Percentiles rank a stretch among this genome's conserved stretches.
Conservation (phyloP, 2,113 vertebrate species). For the Pantherophis guttatus region DNA sequence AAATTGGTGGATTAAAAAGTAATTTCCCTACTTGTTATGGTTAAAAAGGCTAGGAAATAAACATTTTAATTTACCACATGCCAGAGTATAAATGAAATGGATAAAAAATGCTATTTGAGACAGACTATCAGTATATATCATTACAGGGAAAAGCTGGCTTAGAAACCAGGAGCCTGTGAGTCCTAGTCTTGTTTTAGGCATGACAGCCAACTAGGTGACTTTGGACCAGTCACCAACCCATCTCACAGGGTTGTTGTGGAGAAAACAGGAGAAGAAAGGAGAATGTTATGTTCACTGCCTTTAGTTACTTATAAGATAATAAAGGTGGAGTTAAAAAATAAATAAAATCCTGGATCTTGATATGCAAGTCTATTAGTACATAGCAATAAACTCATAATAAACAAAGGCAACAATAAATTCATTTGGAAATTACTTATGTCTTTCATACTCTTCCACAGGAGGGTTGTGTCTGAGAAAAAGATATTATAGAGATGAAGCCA, state of each 20-base stretch:
- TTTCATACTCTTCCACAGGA: neutral
- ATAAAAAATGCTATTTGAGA: neutral
- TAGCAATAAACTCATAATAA: neutral
- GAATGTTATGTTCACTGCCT: neutral
- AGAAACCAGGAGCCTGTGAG: neutral
- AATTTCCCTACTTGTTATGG: neutral
- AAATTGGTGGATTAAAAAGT: neutral
- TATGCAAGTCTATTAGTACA: no score
- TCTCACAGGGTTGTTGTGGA: neutral
- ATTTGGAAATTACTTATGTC: neutral
- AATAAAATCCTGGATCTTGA: neutral
- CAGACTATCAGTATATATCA: neutral
- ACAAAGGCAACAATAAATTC: neutral
- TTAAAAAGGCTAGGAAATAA: neutral
- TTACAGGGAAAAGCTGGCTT: neutral
- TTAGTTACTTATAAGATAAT: neutral
- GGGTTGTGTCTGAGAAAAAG: neutral
- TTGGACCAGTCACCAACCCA: neutral
- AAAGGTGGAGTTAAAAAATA: neutral
- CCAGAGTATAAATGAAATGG: neutral
- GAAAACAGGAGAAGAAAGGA: neutral
- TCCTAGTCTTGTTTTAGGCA: neutral
- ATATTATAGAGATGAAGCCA: neutral
- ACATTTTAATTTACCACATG: neutral
- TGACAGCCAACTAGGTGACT: neutral